A percentile compares a stretch with the other conserved stretches of the same genome.
Evolutionary conservation across 2,888 invertebrate genomes (phyloP).

Genomic region (Syritta pipiens): DNA sequence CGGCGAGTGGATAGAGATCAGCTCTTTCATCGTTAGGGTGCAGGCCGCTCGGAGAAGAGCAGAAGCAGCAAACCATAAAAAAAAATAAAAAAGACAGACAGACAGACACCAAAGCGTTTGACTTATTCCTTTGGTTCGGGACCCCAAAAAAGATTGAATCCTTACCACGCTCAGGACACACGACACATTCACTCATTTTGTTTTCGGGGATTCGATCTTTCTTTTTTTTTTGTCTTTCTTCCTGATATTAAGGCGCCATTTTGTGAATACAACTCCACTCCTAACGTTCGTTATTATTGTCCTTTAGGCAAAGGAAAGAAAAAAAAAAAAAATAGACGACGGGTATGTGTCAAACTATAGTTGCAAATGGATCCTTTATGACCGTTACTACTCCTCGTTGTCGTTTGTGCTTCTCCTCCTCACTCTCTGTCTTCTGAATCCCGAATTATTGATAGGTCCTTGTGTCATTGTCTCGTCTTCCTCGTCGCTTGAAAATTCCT

Average conservation of each 20-base stretch:
- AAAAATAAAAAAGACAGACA: no score
- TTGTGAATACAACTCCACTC: conserved; percentile 41
- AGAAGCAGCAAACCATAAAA: no score
- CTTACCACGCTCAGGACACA: no score
- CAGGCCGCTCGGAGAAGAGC: no score
- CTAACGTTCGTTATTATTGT: conserved; percentile 49
- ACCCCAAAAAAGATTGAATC: no score
- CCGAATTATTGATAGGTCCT: conserved; percentile 49
- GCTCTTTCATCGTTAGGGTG: no score
- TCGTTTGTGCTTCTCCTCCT: not conserved
- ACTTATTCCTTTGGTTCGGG: no score
- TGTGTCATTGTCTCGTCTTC: conserved; percentile 28
- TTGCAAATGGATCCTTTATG: conserved; percentile 61
- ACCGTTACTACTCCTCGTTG: conserved; percentile 29
- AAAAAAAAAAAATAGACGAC: conserved; percentile 13
- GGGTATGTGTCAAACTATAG: conserved; percentile 54
- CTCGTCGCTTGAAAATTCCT: not conserved
- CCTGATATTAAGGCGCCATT: conserved; percentile 49
- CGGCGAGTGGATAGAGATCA: no score
- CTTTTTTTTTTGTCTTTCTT: conserved; percentile 3
- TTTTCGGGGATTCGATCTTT: conserved; percentile 6
- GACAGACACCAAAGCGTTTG: no score
- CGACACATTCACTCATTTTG: conserved; percentile 30
- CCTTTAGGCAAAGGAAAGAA: conserved; percentile 17
- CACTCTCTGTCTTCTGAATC: conserved; percentile 26